Conservation (phyloP, 2,797 vertebrate species). For the Gadopsis marmoratus region DNA sequence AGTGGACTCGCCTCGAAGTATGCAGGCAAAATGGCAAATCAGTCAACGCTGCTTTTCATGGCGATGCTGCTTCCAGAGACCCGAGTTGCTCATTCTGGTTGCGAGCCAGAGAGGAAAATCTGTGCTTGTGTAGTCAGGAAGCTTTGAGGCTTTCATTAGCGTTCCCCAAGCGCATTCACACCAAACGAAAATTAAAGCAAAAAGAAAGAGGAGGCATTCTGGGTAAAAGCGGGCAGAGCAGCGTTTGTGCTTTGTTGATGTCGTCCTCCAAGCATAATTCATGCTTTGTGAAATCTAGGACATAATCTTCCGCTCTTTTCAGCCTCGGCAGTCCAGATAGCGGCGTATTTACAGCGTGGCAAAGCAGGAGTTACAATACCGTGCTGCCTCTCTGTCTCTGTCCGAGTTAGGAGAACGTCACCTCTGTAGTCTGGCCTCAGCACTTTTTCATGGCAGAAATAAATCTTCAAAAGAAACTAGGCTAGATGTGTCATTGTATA, state of each 20-base stretch:
- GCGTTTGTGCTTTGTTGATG: slow-evolving; percentile 49
- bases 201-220: slow-evolving; percentile 29
- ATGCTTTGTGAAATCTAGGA: slow-evolving; percentile 68
- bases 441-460: slow-evolving; percentile 13
- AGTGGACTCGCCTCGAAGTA: slow-evolving; percentile 13
- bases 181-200: slow-evolving; percentile 31
- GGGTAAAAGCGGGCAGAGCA: slow-evolving; percentile 40
- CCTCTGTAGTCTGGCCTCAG: slow-evolving; percentile 27
- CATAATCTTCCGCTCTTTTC: slow-evolving; percentile 58
- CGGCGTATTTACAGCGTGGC: slow-evolving; percentile 38
- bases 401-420: slow-evolving; percentile 25
- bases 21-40: slow-evolving; percentile 50
- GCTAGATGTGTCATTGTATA: not conserved
- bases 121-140: slow-evolving; percentile 15
- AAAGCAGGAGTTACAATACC: slow-evolving; percentile 39
- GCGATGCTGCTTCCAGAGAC: slow-evolving; percentile 10
- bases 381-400: not conserved
- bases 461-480: slow-evolving; percentile 33
- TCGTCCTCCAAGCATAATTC: slow-evolving; percentile 63
- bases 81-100: slow-evolving; percentile 38
- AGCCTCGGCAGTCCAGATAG: slow-evolving; percentile 51
- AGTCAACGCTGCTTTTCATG: slow-evolving; percentile 44
- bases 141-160: slow-evolving; percentile 49
- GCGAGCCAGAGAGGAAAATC: not conserved
- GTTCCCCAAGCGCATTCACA: slow-evolving; percentile 40